Percentiles rank a stretch among this genome's conserved stretches.
Conservation (phyloP, 2,888 invertebrate species). For the Rhyacophila evoluta region DNA sequence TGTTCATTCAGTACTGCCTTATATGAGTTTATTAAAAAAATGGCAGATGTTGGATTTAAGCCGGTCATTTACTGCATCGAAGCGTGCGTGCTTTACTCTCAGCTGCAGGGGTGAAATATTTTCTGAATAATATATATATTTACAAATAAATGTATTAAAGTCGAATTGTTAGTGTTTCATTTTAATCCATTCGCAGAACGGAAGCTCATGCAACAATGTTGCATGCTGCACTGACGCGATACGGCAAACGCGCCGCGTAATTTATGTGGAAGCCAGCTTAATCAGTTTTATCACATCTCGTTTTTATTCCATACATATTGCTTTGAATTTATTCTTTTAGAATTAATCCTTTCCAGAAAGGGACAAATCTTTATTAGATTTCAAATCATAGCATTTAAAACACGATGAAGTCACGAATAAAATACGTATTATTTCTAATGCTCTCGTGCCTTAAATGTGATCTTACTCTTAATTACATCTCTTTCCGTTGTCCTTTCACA, state of each 20-base stretch:
- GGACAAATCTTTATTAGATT: no score
- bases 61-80: no score
- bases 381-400: no score
- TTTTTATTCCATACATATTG: neutral
- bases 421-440: no score
- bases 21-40: no score
- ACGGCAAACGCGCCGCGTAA: neutral
- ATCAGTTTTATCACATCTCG: neutral
- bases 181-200: neutral
- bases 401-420: no score
- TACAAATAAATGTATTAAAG: neutral
- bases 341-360: neutral
- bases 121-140: neutral
- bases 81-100: neutral
- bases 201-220: neutral
- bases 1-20: no score
- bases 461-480: no score
- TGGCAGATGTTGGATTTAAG: no score
- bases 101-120: neutral
- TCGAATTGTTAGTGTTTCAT: neutral
- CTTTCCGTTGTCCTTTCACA: no score
- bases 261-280: neutral
- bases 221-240: neutral
- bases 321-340: neutral
- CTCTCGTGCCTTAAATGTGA: no score